Evolutionary conservation across 2,797 vertebrate species (phyloP).

Genomic region (Micrastur ruficollis): DNA sequence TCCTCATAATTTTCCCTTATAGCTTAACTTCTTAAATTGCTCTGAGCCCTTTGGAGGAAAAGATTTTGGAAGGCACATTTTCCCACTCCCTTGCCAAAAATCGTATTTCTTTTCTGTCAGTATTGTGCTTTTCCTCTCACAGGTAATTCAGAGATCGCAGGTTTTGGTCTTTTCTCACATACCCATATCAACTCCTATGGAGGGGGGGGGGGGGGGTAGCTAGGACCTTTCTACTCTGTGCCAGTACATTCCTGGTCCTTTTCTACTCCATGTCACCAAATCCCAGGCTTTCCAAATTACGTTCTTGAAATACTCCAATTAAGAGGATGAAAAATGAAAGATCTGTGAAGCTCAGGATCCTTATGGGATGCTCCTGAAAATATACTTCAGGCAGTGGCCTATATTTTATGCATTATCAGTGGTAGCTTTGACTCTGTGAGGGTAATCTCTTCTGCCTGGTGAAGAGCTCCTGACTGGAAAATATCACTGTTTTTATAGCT

Average conservation of each 20-base stretch:
- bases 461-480: neutral
- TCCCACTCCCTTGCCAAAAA: neutral
- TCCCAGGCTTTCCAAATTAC: neutral
- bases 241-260: neutral
- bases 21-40: slow-evolving; percentile 5
- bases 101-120: neutral
- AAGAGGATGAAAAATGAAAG: neutral
- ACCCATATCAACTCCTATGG: accelerated
- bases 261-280: neutral
- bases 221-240: neutral
- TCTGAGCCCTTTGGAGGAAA: neutral
- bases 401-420: slow-evolving; percentile 25
- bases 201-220: neutral
- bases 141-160: neutral
- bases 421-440: neutral
- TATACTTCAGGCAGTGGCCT: slow-evolving; percentile 23
- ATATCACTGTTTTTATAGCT: neutral
- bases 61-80: neutral
- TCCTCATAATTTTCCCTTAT: slow-evolving; percentile 6
- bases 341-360: neutral
- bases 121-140: neutral
- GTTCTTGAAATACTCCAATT: neutral
- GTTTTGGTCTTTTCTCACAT: neutral
- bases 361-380: slow-evolving; percentile 31
- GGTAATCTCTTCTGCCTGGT: neutral